phyloP scores from a whole-genome alignment of 1,140 invertebrate genomes.

The Callitettix versicolor region DNA sequence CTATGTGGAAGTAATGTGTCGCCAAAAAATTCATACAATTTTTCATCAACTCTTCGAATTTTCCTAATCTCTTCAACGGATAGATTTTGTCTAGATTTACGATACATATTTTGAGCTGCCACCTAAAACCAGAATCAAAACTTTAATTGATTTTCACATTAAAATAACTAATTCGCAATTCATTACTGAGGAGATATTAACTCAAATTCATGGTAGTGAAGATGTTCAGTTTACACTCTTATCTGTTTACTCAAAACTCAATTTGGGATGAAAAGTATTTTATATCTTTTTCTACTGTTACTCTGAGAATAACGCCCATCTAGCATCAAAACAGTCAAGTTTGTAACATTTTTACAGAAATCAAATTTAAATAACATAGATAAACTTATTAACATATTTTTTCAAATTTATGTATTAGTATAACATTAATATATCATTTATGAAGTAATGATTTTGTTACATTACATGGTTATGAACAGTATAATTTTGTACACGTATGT shows the following conservation, averaged over 20 bases:
- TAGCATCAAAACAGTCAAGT: too few relatives aligned
- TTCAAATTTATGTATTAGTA: too few relatives aligned
- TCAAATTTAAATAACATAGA: too few relatives aligned
- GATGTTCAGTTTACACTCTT: too few relatives aligned
- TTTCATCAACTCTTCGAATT: constrained; percentile 17
- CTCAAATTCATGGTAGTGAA: too few relatives aligned
- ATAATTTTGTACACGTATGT: too few relatives aligned
- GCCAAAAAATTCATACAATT: constrained; percentile 18
- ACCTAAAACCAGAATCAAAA: constrained; percentile 6
- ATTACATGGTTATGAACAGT: too few relatives aligned
- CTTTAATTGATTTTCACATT: not conserved
- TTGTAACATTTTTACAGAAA: too few relatives aligned
- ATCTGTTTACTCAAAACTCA: too few relatives aligned
- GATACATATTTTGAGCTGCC: constrained; percentile 16
- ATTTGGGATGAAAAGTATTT: not conserved
- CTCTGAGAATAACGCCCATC: not conserved
- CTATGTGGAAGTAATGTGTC: constrained; percentile 15
- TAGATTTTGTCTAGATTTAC: not conserved
- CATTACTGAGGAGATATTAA: not conserved
- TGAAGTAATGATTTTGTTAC: too few relatives aligned
- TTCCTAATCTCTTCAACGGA: constrained; percentile 10
- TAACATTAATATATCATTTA: too few relatives aligned
- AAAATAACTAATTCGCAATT: not conserved
- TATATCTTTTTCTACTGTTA: not conserved
- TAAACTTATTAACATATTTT: too few relatives aligned